Base-by-base conservation (phyloP, 1,140 invertebrate genomes). In the Drosophila quadrilineata region DNA sequence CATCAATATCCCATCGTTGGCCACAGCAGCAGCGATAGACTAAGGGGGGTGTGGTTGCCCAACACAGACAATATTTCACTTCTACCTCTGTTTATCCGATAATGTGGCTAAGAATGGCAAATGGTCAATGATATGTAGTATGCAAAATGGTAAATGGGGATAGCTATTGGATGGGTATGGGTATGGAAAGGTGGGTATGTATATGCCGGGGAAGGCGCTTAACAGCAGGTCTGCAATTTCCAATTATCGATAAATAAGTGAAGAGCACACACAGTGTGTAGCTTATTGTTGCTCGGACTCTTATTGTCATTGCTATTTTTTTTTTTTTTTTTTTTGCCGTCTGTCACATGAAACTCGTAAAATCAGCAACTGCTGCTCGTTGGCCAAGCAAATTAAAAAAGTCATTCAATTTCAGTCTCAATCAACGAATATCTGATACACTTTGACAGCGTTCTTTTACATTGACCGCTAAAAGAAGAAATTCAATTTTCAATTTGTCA, bases 241-340 rank as follows among this genome's bases (percentile, higher is more conserved):
- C 72, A 82, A 82, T 84, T 82, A 84, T 84, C 77, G 72, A 76
- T 84, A 72, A 82, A 82, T 69, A 82, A 76, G 56, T 70, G 64
- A 82, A 80, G 59, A 73, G 59, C 73, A 76, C 69, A 76, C 76
- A 35, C 75, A 72, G 52, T 45, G 60, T 71, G 71, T 50, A 71
- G 65, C 17, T 10, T 54, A 49, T 35, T 65, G 53, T 64, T 24
- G 17, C 12, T 5, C 14, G n/a, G n/a, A 8, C 9, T 6, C 17
- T 1, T 21, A 10, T 4, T n/a, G 10, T 3, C 3, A 16, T 22
- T 21, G n/a, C 8, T 22, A 14, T 28, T 40, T 10, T 6, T 48
- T 2, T 17, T 10, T 5, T 17, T 57, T 36, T 45, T 53, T 3
- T 35, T 46, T 29, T 24, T 31, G 38, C 17, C 26, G n/a, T n/a